These are phyloP conservation scores for Calycopis cecrops DNA, from an alignment of 1,140 invertebrate species.

Conservation along the genomic window DNA sequence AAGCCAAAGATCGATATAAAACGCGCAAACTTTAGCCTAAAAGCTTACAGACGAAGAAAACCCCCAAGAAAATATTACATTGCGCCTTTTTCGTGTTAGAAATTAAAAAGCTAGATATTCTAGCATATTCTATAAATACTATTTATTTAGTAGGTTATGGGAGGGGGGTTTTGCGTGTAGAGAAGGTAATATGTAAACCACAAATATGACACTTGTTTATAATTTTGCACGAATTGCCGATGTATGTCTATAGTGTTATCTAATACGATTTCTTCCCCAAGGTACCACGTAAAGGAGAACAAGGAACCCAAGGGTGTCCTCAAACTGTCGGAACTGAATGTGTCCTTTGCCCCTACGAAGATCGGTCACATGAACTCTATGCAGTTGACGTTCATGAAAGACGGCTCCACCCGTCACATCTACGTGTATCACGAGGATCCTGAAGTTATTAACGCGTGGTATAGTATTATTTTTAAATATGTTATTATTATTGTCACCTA, in stretches of 20 bases:
- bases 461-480: slow-evolving; percentile 23
- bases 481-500: neutral
- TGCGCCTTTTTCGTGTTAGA: no score
- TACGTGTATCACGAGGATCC: slow-evolving; percentile 91
- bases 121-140: no score
- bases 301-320: slow-evolving; percentile 90
- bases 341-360: slow-evolving; percentile 90
- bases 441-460: slow-evolving; percentile 90
- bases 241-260: neutral
- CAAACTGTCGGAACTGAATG: slow-evolving; percentile 88
- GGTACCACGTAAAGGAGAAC: slow-evolving; percentile 90
- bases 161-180: no score
- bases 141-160: no score
- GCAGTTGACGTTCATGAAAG: slow-evolving; percentile 89
- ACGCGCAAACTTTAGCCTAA: no score
- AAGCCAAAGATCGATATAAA: no score
- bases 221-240: neutral
- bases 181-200: neutral
- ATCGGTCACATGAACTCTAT: slow-evolving; percentile 87
- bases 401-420: slow-evolving; percentile 89
- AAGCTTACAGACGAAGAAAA: no score
- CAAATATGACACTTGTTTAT: neutral
- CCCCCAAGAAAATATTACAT: no score
- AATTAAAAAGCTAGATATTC: no score
- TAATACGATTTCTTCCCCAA: slow-evolving; percentile 22